phyloP scores from a whole-genome alignment of 2,113 vertebrate genomes.

The Sphyrna mokarran region DNA sequence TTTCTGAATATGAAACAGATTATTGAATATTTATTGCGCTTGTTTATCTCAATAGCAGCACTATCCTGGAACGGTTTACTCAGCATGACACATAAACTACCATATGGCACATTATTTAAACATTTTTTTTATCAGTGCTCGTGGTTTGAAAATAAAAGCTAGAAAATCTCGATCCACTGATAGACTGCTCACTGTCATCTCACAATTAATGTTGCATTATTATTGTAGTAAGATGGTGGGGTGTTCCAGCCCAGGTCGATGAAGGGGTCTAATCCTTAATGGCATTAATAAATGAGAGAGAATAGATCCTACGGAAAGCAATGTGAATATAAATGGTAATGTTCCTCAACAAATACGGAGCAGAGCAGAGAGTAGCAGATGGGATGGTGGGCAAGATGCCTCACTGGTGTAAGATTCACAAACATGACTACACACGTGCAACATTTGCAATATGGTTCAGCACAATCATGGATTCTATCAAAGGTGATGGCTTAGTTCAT shows the following conservation, averaged over 20 bases:
- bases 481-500: not conserved
- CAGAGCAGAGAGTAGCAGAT: not conserved
- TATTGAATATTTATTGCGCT: constrained; percentile 31
- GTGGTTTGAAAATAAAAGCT: not conserved
- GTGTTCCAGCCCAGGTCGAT: not conserved
- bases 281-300: not conserved
- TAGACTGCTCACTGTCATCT: not conserved
- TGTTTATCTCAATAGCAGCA: not conserved
- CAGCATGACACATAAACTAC: not conserved
- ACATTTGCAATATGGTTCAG: not conserved
- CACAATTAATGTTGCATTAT: not conserved
- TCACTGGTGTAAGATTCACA: not conserved
- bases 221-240: not conserved
- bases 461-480: not conserved
- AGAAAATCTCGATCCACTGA: not conserved
- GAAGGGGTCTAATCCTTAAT: not conserved
- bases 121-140: not conserved
- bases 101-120: constrained; percentile 18
- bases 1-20: not conserved
- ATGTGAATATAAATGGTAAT: not conserved
- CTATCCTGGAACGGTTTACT: not conserved
- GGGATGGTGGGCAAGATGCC: not conserved
- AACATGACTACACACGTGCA: not conserved
- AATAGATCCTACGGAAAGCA: not conserved
- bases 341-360: not conserved